Conservation (phyloP, 2,888 invertebrate genomes). For the Noctuana brunneofusca region DNA sequence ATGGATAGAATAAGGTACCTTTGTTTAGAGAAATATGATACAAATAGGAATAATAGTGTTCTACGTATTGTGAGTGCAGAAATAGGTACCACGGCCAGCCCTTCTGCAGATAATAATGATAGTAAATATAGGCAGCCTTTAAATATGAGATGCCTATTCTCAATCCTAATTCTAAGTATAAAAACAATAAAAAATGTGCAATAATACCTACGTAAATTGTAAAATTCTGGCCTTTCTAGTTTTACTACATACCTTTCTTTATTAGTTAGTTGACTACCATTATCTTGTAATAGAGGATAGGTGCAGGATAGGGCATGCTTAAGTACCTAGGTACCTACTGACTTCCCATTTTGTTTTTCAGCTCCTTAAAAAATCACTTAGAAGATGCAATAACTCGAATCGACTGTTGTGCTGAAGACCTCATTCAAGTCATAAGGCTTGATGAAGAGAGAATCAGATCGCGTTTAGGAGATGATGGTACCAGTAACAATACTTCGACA, state of each 20-base stretch:
- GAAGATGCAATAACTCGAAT: conserved; percentile 52
- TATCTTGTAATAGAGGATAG: background rate
- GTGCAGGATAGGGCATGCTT: too few relatives aligned
- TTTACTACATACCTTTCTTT: too few relatives aligned
- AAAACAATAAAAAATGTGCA: too few relatives aligned
- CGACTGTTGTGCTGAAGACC: conserved; percentile 59
- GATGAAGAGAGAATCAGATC: conserved; percentile 58
- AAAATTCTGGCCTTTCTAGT: too few relatives aligned
- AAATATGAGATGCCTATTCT: too few relatives aligned
- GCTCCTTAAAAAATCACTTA: conserved; percentile 50
- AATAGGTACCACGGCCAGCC: too few relatives aligned
- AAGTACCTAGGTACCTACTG: too few relatives aligned
- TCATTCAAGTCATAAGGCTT: conserved; percentile 55
- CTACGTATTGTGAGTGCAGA: background rate
- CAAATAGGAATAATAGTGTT: background rate
- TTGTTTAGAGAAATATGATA: background rate
- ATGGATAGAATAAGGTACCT: conserved; percentile 83
- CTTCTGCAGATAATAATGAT: too few relatives aligned
- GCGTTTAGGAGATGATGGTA: conserved; percentile 50
- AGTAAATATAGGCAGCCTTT: too few relatives aligned
- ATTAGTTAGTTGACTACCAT: too few relatives aligned
- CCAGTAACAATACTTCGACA: conserved; percentile 6
- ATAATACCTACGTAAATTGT: too few relatives aligned
- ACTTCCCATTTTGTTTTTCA: conserved; percentile 35
- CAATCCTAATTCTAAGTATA: too few relatives aligned